Evolutionary conservation across 1,140 invertebrate species (phyloP).

Genomic region (Megalopta genalis): DNA sequence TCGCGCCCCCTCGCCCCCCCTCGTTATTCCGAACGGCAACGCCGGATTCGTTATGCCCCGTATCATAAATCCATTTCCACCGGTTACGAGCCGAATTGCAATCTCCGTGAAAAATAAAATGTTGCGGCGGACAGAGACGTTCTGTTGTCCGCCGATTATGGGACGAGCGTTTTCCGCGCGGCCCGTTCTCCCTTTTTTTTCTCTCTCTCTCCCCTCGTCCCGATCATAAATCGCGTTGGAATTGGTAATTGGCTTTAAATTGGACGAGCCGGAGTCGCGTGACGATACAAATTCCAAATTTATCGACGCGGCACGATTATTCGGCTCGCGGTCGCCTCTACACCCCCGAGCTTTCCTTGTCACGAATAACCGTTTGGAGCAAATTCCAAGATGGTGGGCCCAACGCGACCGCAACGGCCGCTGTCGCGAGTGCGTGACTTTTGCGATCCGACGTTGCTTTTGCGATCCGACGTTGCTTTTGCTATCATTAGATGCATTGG

Average conservation of each 20-base stretch:
- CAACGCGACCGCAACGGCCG: too few species aligned
- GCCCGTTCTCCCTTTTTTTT: too few species aligned
- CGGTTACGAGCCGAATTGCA: slow-evolving; percentile 35
- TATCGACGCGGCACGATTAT: slow-evolving; percentile 1
- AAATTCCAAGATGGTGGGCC: too few species aligned
- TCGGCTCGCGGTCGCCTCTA: neutral
- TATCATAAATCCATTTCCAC: slow-evolving; percentile 37
- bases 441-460: too few species aligned
- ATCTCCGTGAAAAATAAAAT: slow-evolving; percentile 31
- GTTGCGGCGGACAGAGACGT: slow-evolving; percentile 22
- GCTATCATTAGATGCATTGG: too few species aligned
- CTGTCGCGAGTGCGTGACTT: too few species aligned
- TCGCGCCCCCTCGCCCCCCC: too few species aligned
- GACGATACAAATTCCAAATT: slow-evolving; percentile 17
- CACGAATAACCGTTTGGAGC: too few species aligned
- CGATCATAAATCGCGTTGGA: slow-evolving; percentile 23
- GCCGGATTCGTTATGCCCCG: slow-evolving; percentile 1
- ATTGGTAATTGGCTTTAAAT: slow-evolving; percentile 35
- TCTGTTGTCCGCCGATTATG: slow-evolving; percentile 33
- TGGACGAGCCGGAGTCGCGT: neutral
- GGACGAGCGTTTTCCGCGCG: too few species aligned
- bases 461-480: too few species aligned
- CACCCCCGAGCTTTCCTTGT: neutral
- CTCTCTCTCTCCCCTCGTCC: neutral
- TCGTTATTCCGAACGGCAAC: neutral